These are phyloP conservation scores for Brachyhypopomus occidentalis DNA, from an alignment of 2,113 vertebrate genomes.

Conservation along the genomic window DNA sequence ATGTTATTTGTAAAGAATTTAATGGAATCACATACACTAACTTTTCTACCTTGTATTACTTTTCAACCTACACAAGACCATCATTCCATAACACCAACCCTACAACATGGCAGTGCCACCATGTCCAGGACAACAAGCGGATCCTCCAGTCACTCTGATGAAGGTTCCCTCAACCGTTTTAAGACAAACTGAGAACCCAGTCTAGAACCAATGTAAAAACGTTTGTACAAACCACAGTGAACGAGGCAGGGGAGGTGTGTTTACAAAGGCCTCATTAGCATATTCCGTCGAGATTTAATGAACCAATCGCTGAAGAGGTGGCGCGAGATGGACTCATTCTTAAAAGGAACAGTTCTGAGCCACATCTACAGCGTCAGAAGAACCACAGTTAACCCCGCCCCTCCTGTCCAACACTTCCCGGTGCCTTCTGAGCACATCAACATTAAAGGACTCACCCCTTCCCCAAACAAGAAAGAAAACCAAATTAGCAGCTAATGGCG, in stretches of 20 bases:
- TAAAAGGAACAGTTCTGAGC: too few relatives aligned
- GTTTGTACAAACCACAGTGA: background rate
- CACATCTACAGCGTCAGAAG: too few relatives aligned
- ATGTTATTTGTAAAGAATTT: slow-evolving; percentile 67
- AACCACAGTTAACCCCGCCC: background rate
- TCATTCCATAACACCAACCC: slow-evolving; percentile 52
- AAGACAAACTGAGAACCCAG: background rate
- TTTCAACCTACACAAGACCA: slow-evolving; percentile 69
- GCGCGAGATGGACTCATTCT: too few relatives aligned
- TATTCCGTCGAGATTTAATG: too few relatives aligned
- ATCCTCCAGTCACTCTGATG: background rate
- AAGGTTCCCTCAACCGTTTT: background rate
- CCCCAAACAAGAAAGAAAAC: background rate
- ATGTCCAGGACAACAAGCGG: background rate
- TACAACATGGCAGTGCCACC: slow-evolving; percentile 9
- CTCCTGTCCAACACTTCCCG: background rate
- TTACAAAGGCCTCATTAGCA: background rate
- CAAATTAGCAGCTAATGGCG: background rate
- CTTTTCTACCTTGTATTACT: slow-evolving; percentile 59
- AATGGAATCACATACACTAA: slow-evolving; percentile 66
- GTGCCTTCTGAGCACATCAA: background rate
- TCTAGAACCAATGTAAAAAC: background rate
- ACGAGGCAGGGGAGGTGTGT: background rate
- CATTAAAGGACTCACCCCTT: too few relatives aligned
- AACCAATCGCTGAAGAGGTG: too few relatives aligned